phyloP scores from a whole-genome alignment of 2,888 invertebrate species.

The Dorcus hopei region DNA sequence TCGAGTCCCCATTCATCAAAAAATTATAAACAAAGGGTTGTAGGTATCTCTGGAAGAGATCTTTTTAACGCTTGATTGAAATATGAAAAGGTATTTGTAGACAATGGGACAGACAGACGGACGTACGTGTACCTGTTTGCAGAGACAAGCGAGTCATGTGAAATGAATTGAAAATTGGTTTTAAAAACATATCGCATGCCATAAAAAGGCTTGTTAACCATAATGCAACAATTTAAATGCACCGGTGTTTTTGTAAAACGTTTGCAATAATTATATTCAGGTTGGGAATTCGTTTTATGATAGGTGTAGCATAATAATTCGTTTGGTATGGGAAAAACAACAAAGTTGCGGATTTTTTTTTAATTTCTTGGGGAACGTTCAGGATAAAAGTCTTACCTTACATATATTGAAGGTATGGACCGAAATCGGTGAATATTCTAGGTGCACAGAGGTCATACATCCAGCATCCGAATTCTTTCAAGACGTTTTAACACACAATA shows the following conservation, averaged over 20 bases:
- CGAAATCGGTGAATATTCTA: slow-evolving; percentile 11
- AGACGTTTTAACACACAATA: slow-evolving; percentile 15
- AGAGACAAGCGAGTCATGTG: background rate
- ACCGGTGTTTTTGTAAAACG: background rate
- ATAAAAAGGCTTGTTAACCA: background rate
- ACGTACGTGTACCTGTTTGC: background rate
- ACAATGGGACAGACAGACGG: background rate
- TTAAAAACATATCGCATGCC: background rate
- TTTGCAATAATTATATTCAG: slow-evolving; percentile 1
- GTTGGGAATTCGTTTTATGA: background rate
- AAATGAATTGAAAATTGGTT: background rate
- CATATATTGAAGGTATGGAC: slow-evolving; percentile 13
- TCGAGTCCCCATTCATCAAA: too few species aligned
- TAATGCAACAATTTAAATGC: slow-evolving; percentile 2
- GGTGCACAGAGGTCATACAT: slow-evolving; percentile 22
- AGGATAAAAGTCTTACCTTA: slow-evolving; percentile 19
- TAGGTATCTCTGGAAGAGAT: too few species aligned
- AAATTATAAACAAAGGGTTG: too few species aligned
- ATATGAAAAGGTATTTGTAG: background rate
- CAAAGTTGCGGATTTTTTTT: too few species aligned
- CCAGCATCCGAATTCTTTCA: slow-evolving; percentile 18
- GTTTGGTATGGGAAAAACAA: background rate
- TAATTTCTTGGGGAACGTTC: background rate
- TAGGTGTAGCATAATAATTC: background rate
- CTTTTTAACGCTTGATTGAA: background rate